Evolutionary conservation across 2,888 invertebrate genomes (phyloP).

Genomic region (Drosophila quinaria): DNA sequence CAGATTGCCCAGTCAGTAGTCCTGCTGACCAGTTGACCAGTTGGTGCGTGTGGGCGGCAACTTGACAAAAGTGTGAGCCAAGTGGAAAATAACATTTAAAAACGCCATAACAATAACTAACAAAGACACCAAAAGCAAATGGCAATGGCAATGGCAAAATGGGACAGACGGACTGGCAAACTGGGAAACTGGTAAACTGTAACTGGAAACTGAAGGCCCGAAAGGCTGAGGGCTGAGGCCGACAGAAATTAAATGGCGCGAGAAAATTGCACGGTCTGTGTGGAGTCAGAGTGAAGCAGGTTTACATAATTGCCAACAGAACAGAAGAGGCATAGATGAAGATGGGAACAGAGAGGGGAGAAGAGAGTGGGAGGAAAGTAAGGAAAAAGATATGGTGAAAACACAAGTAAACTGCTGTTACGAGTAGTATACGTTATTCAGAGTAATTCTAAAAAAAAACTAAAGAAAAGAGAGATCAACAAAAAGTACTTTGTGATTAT

Average conservation of each 20-base stretch:
- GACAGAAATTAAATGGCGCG: constrained; percentile 81
- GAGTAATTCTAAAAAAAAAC: constrained; percentile 12
- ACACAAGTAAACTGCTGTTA: constrained; percentile 9
- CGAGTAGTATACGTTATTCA: neutral
- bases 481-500: constrained; percentile 6
- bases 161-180: constrained; percentile 34
- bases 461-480: constrained; percentile 4
- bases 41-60: constrained; percentile 66
- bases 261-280: constrained; percentile 78
- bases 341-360: constrained; percentile 17
- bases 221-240: constrained; percentile 49
- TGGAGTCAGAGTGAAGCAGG: constrained; percentile 66
- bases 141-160: constrained; percentile 77
- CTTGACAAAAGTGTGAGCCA: constrained; percentile 80
- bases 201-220: constrained; percentile 18
- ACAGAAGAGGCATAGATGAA: constrained; percentile 48
- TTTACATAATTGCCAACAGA: constrained; percentile 73
- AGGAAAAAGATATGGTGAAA: constrained; percentile 16
- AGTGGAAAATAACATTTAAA: constrained; percentile 83
- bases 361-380: constrained; percentile 7
- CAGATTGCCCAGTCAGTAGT: constrained; percentile 29
- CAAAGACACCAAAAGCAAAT: constrained; percentile 82
- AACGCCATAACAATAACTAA: constrained; percentile 82
- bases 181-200: constrained; percentile 5
- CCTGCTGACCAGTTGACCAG: constrained; percentile 44